phyloP scores from a whole-genome alignment of 2,113 vertebrate genomes.

The Etheostoma spectabile region DNA sequence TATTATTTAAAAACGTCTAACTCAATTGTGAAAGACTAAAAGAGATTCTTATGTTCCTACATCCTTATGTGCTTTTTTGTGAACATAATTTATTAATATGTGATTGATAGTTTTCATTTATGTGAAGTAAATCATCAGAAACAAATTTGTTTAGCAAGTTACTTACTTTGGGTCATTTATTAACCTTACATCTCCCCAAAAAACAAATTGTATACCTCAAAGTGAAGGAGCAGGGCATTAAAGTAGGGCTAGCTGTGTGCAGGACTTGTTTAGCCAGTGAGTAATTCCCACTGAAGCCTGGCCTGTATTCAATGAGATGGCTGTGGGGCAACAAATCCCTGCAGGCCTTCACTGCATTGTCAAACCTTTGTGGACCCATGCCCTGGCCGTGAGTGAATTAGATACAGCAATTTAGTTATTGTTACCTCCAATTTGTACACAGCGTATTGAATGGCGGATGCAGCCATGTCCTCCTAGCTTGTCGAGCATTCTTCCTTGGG shows the following conservation, averaged over 20 bases:
- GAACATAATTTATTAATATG: neutral
- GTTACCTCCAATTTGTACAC: constrained; percentile 85
- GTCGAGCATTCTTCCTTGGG: constrained; percentile 63
- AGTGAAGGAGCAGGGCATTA: constrained; percentile 71
- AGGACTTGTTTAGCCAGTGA: constrained; percentile 79
- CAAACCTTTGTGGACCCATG: constrained; percentile 83
- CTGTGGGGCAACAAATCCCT: constrained; percentile 84
- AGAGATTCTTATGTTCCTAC: neutral
- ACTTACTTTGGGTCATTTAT: constrained; percentile 42
- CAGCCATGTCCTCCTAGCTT: constrained; percentile 70
- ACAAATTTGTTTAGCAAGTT: neutral
- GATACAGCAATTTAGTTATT: constrained; percentile 85
- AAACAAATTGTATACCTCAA: constrained; percentile 66
- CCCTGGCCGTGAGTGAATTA: constrained; percentile 84
- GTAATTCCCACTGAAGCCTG: constrained; percentile 79
- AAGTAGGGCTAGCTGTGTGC: constrained; percentile 77
- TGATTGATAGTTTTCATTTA: neutral
- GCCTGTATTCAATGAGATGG: constrained; percentile 84
- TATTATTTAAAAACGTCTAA: neutral
- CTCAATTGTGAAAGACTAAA: neutral
- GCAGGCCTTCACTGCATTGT: constrained; percentile 82
- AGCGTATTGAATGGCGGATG: constrained; percentile 79
- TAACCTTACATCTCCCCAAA: constrained; percentile 39
- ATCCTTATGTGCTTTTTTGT: neutral
- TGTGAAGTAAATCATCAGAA: neutral